Conservation (phyloP, 1,140 invertebrate species). For the Gryon sp. region DNA sequence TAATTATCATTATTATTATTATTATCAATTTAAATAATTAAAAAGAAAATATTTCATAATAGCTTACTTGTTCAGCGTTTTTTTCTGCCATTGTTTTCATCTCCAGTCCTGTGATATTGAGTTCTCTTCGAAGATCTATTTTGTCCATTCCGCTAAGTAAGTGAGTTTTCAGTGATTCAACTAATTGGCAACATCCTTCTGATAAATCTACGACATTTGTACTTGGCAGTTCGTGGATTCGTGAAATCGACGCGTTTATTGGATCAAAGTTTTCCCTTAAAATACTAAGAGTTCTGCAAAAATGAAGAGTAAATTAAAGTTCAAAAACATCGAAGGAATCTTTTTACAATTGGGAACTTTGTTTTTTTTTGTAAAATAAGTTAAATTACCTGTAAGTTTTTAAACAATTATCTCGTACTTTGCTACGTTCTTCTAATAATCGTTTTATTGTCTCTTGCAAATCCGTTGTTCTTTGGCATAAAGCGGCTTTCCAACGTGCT, state of each 20-base stretch:
- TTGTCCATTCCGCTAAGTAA: constrained; percentile 76
- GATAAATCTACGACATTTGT: constrained; percentile 79
- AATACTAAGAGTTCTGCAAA: constrained; percentile 72
- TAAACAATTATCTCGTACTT: constrained; percentile 85
- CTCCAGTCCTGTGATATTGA: constrained; percentile 72
- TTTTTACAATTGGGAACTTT: neutral
- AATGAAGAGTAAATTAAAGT: neutral
- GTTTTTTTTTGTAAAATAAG: neutral
- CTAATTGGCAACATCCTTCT: constrained; percentile 76
- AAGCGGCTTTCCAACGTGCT: constrained; percentile 89
- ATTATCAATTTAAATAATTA: neutral
- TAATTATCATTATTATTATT: neutral
- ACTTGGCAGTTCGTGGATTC: constrained; percentile 72
- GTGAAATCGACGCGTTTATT: constrained; percentile 63
- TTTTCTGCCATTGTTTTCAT: constrained; percentile 77
- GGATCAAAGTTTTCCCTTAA: constrained; percentile 77
- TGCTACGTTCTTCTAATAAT: constrained; percentile 86
- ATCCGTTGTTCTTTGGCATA: constrained; percentile 87
- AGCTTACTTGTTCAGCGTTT: constrained; percentile 73
- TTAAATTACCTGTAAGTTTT: constrained; percentile 82
- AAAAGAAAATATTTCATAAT: neutral
- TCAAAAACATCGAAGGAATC: too few species aligned
- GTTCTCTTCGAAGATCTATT: constrained; percentile 67
- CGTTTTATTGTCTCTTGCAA: constrained; percentile 87
- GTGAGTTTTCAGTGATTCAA: constrained; percentile 79